Conservation (phyloP, 2,888 invertebrate species). For the Orthosia gothica region DNA sequence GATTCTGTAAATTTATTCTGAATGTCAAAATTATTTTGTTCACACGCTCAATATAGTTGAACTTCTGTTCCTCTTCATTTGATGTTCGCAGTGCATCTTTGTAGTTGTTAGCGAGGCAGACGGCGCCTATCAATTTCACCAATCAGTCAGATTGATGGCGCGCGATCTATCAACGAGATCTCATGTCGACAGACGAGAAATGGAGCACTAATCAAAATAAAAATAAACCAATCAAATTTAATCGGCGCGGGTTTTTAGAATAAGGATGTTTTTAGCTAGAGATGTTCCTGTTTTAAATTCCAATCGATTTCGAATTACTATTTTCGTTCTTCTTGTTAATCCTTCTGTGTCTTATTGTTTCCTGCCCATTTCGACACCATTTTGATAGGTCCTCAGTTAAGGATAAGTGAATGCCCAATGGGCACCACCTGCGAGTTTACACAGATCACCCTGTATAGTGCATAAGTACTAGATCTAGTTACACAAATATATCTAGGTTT, state of each 20-base stretch:
- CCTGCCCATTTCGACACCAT: no score
- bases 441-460: background rate
- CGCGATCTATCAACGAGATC: conserved; percentile 76
- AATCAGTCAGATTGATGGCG: conserved; percentile 84
- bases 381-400: background rate
- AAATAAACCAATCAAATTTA: conserved; percentile 66
- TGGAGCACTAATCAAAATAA: conserved; percentile 71
- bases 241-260: conserved; percentile 50
- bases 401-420: no score
- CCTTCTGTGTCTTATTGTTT: background rate
- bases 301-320: background rate
- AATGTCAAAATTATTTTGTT: background rate
- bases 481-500: background rate
- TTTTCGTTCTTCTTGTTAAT: background rate
- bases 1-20: background rate
- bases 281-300: conserved; percentile 1
- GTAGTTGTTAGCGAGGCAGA: conserved; percentile 74
- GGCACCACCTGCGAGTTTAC: background rate
- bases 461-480: background rate
- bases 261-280: conserved; percentile 15
- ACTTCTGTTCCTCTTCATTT: conserved; percentile 39
- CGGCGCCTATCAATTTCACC: conserved; percentile 88
- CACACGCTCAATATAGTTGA: conserved; percentile 9
- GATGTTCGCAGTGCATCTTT: conserved; percentile 59
- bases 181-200: conserved; percentile 70